These are phyloP conservation scores for Auanema sp. DNA, from an alignment of 2,888 invertebrate genomes.

Conservation along the genomic window DNA sequence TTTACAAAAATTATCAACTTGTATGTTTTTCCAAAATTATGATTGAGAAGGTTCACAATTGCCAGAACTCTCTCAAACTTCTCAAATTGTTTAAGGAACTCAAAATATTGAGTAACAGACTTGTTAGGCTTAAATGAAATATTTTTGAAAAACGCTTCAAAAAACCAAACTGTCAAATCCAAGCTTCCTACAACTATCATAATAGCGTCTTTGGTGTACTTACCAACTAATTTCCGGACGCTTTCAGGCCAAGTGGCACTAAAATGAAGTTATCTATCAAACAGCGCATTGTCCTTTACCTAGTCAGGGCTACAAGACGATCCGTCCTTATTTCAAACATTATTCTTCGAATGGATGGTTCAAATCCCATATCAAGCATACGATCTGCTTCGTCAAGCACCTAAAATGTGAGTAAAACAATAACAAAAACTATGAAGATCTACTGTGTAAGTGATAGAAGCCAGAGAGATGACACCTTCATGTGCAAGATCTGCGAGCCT, in stretches of 20 bases:
- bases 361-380: constrained; percentile 71
- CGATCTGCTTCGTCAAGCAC: constrained; percentile 80
- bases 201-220: constrained; percentile 85
- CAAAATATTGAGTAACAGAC: constrained; percentile 80
- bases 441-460: constrained; percentile 65
- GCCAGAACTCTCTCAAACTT: constrained; percentile 29
- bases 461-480: constrained; percentile 66
- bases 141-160: not conserved
- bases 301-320: constrained; percentile 93
- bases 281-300: constrained; percentile 65
- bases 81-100: constrained; percentile 72
- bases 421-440: not conserved
- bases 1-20: constrained; percentile 90
- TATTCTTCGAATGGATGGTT: constrained; percentile 75
- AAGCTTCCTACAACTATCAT: constrained; percentile 83
- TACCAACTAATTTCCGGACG: constrained; percentile 81
- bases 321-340: constrained; percentile 82
- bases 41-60: constrained; percentile 68
- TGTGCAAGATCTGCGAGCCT: constrained; percentile 85
- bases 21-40: constrained; percentile 75
- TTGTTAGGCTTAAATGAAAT: constrained; percentile 74
- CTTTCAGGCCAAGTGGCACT: constrained; percentile 91
- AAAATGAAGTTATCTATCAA: constrained; percentile 28
- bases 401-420: no score
- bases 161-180: constrained; percentile 77